phyloP scores from a whole-genome alignment of 2,797 vertebrate genomes.

The Pachyuromys duprasi region DNA sequence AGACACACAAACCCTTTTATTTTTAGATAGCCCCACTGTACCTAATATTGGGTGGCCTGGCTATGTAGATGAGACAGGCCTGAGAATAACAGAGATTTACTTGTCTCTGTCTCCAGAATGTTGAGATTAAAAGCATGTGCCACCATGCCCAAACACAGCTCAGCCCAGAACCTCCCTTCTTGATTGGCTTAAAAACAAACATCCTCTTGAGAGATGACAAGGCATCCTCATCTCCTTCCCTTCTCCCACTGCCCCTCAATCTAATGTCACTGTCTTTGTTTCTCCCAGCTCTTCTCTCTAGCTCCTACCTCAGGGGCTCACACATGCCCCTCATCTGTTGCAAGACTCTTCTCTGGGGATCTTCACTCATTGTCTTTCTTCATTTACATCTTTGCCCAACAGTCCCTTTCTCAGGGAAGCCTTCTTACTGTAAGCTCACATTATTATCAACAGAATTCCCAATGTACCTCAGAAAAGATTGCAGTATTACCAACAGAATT shows the following conservation, averaged over 20 bases:
- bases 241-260: neutral
- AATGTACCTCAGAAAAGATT: neutral
- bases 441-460: neutral
- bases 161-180: neutral
- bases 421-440: neutral
- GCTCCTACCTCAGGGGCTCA: neutral
- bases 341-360: neutral
- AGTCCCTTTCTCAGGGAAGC: neutral
- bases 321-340: neutral
- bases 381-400: neutral
- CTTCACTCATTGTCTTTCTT: neutral
- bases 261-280: neutral
- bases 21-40: neutral
- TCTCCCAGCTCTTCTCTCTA: neutral
- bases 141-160: neutral
- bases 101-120: neutral
- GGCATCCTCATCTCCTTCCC: neutral
- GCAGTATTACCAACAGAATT: neutral
- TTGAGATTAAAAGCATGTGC: neutral
- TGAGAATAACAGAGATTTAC: neutral
- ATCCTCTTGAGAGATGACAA: neutral
- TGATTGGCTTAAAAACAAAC: neutral
- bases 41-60: neutral
- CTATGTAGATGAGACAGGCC: neutral
- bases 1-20: neutral